A percentile compares a stretch with the other conserved stretches of the same genome.
phyloP scores from a whole-genome alignment of 1,140 invertebrate species.

The Nebria ingens region DNA sequence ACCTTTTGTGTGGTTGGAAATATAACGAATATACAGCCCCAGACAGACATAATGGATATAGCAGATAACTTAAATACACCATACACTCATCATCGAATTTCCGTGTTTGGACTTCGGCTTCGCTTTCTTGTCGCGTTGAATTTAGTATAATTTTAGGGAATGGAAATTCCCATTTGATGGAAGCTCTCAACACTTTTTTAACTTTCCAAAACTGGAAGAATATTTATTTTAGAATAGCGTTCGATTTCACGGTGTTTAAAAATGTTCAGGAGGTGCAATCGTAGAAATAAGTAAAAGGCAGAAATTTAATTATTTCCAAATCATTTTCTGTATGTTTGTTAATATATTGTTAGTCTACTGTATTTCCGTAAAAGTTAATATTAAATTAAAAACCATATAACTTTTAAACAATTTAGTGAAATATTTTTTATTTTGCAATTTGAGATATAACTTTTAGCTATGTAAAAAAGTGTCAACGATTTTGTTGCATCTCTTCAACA shows the following conservation, averaged over 20 bases:
- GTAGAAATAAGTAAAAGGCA: too few species aligned
- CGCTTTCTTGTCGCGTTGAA: constrained; percentile 33
- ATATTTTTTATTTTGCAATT: constrained; percentile 12
- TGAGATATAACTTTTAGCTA: constrained; percentile 2
- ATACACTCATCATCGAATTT: constrained; percentile 83
- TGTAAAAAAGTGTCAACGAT: constrained; percentile 12
- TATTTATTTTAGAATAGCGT: neutral
- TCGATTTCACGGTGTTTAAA: neutral
- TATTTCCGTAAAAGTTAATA: too few species aligned
- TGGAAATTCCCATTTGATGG: constrained; percentile 39
- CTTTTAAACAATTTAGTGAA: too few species aligned
- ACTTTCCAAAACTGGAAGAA: constrained; percentile 80
- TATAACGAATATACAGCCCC: constrained; percentile 88
- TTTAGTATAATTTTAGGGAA: constrained; percentile 25
- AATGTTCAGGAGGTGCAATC: too few species aligned
- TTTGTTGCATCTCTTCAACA: too few species aligned
- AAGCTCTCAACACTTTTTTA: constrained; percentile 77
- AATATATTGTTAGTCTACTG: too few species aligned
- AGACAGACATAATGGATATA: constrained; percentile 80
- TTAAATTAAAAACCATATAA: too few species aligned
- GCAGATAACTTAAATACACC: constrained; percentile 79
- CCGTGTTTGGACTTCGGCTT: constrained; percentile 69
- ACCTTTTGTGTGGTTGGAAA: constrained; percentile 87
- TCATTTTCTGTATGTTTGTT: too few species aligned
- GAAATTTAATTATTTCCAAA: too few species aligned